These are phyloP conservation scores for Graptemys geographica DNA, from an alignment of 2,797 vertebrate genomes.

Conservation along the genomic window DNA sequence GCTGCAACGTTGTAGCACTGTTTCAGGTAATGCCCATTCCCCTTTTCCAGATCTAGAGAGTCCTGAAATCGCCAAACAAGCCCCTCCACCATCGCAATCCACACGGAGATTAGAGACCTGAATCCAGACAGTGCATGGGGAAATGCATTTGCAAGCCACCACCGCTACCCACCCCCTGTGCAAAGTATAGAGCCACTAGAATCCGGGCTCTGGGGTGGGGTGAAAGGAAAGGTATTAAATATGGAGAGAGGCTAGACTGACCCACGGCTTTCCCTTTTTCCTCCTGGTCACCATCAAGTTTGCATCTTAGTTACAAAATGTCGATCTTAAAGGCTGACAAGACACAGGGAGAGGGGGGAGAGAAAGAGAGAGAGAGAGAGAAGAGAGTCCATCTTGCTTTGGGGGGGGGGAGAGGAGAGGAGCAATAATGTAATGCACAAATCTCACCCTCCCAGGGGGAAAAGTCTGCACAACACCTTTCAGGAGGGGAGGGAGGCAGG, in stretches of 20 bases:
- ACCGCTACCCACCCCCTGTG: constrained; percentile 56
- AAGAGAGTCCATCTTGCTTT: constrained; percentile 98
- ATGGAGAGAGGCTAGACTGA: constrained; percentile 65
- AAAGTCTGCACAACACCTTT: constrained; percentile 84
- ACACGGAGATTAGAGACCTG: constrained; percentile 47
- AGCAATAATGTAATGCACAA: constrained; percentile 85
- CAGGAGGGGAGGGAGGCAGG: constrained; percentile 52
- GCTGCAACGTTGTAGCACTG: constrained; percentile 69
- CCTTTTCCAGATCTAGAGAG: constrained; percentile 69
- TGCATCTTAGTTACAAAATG: constrained; percentile 93
- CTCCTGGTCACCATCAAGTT: constrained; percentile 83
- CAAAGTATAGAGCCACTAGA: constrained; percentile 75
- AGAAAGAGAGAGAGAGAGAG: constrained; percentile 69
- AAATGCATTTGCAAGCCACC: constrained; percentile 40
- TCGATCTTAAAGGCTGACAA: constrained; percentile 92
- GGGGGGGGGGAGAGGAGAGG: constrained; percentile 85
- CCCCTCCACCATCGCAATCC: constrained; percentile 65
- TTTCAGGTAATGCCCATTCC: constrained; percentile 84
- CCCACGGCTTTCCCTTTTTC: constrained; percentile 47
- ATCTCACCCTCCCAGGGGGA: constrained; percentile 85
- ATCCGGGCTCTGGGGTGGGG: constrained; percentile 69
- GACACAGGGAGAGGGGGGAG: constrained; percentile 82
- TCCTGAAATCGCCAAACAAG: constrained; percentile 32
- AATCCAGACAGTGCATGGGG: constrained; percentile 17
- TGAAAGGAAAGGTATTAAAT: constrained; percentile 71